A percentile compares a stretch with the other conserved stretches of the same genome.
These are phyloP conservation scores for Phycodurus eques DNA, from an alignment of 2,113 vertebrate genomes.

Conservation along the genomic window DNA sequence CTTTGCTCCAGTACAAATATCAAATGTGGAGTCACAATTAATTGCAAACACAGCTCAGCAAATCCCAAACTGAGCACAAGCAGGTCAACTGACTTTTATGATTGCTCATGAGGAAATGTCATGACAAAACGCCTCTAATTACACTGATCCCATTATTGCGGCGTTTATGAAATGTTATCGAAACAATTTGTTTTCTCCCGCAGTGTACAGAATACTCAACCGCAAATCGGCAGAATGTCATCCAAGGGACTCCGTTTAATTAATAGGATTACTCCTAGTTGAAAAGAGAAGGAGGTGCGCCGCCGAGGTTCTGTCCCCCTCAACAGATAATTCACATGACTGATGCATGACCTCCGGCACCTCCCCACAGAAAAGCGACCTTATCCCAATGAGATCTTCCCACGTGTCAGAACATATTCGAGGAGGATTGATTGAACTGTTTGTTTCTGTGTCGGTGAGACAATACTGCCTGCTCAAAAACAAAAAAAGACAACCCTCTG, in stretches of 20 bases:
- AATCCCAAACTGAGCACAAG: slow-evolving; percentile 51
- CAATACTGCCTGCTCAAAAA: slow-evolving; percentile 28
- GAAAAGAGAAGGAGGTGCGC: slow-evolving; percentile 56
- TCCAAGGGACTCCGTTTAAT: slow-evolving; percentile 34
- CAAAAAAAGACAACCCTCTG: slow-evolving; percentile 37
- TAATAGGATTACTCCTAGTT: slow-evolving; percentile 22
- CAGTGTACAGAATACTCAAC: slow-evolving; percentile 15
- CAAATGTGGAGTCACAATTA: slow-evolving; percentile 41
- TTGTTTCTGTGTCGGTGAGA: slow-evolving; percentile 55
- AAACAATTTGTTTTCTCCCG: slow-evolving; percentile 29
- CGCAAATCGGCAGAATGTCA: slow-evolving; percentile 28
- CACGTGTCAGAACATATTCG: slow-evolving; percentile 55
- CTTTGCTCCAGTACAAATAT: slow-evolving; percentile 48
- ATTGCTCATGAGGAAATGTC: slow-evolving; percentile 46
- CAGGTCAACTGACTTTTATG: slow-evolving; percentile 36
- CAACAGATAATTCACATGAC: slow-evolving; percentile 61
- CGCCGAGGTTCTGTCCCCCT: slow-evolving; percentile 32
- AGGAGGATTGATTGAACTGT: slow-evolving; percentile 65
- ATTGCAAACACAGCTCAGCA: slow-evolving; percentile 56
- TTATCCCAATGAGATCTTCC: slow-evolving; percentile 53
- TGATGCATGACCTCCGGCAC: slow-evolving; percentile 59
- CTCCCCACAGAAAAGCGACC: slow-evolving; percentile 57
- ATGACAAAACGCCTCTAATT: slow-evolving; percentile 44
- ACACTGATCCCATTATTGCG: slow-evolving; percentile 24
- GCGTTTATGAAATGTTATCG: slow-evolving; percentile 19